A percentile compares a stretch with the other conserved stretches of the same genome.
phyloP scores from a whole-genome alignment of 92 coral and sea anemone genomes.

The Phenganax subtilis region DNA sequence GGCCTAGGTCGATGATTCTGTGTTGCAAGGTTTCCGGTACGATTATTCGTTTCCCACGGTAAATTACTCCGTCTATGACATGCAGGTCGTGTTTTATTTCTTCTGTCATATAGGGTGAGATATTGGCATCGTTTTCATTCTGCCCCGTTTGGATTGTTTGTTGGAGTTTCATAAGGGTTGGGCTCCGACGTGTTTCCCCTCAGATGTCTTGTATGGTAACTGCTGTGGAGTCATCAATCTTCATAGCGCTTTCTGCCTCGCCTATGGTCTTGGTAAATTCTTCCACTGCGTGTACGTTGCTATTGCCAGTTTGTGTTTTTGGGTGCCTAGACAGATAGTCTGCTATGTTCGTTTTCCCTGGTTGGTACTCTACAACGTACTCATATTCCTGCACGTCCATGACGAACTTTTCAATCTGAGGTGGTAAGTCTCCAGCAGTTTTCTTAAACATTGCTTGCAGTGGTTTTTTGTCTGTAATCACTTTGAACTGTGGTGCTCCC shows the following conservation, averaged over 20 bases:
- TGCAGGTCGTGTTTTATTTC: not conserved
- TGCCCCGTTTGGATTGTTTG: slow-evolving; percentile 6
- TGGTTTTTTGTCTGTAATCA: slow-evolving; percentile 19
- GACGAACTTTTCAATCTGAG: not conserved
- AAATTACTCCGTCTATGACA: not conserved
- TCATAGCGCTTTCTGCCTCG: not conserved
- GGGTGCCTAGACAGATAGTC: slow-evolving; percentile 22
- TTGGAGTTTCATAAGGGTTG: slow-evolving; percentile 4
- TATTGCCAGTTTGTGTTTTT: not conserved
- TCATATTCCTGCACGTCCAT: slow-evolving; percentile 26
- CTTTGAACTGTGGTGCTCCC: not conserved
- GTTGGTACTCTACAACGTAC: not conserved
- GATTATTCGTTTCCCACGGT: slow-evolving; percentile 14
- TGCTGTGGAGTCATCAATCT: not conserved
- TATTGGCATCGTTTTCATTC: not conserved
- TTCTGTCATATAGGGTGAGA: slow-evolving; percentile 5
- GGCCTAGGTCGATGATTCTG: not conserved
- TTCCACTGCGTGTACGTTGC: slow-evolving; percentile 2
- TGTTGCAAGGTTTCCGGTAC: slow-evolving; percentile 14
- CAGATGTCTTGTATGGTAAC: slow-evolving; percentile 2
- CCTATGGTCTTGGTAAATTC: slow-evolving; percentile 14
- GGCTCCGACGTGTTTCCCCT: slow-evolving; percentile 4
- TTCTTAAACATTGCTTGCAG: slow-evolving; percentile 11
- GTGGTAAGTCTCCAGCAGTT: not conserved
- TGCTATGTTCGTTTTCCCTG: slow-evolving; percentile 18